A percentile compares a stretch with the other conserved stretches of the same genome.
Conservation (phyloP, 2,797 vertebrate species). For the Morus bassanus region DNA sequence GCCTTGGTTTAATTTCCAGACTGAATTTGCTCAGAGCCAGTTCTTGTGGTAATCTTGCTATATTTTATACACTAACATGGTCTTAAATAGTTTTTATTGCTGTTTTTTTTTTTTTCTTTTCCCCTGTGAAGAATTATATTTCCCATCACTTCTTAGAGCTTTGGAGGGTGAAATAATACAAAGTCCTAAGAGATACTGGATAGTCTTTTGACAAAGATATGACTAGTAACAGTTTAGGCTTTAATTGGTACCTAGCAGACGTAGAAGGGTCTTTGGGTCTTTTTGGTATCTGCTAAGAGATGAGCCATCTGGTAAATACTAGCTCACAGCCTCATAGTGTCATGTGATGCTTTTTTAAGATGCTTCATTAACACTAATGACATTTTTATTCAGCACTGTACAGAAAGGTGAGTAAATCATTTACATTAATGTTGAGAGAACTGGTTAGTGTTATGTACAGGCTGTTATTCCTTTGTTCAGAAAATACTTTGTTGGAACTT, state of each 20-base stretch:
- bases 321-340: background rate
- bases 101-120: background rate
- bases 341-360: background rate
- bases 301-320: background rate
- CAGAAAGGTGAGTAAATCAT: background rate
- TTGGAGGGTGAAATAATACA: background rate
- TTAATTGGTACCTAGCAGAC: background rate
- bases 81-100: background rate
- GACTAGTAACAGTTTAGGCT: background rate
- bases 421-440: background rate
- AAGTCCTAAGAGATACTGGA: background rate
- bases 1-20: background rate
- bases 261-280: background rate
- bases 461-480: background rate
- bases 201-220: background rate
- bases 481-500: background rate
- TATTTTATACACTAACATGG: background rate
- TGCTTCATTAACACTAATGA: background rate
- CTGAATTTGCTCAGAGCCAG: background rate
- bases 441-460: background rate
- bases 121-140: background rate
- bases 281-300: background rate
- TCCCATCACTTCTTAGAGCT: background rate
- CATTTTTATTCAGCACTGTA: background rate
- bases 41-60: background rate